Conservation (phyloP, 2,113 vertebrate genomes). For the Atrichornis clamosus region DNA sequence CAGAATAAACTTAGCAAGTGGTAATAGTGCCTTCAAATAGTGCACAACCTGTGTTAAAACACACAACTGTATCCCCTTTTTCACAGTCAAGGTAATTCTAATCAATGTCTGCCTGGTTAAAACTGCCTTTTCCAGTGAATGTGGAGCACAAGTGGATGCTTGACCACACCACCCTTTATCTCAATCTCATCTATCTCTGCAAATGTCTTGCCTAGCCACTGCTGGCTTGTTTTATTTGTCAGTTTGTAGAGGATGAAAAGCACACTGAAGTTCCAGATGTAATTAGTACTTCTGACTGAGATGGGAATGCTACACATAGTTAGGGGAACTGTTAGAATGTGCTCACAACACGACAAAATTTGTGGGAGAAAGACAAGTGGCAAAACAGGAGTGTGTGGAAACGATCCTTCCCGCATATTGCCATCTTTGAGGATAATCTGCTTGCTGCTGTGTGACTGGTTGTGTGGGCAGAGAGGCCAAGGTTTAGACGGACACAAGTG, state of each 20-base stretch:
- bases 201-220: background rate
- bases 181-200: background rate
- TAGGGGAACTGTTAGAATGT: background rate
- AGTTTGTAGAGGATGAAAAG: background rate
- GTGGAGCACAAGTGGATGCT: background rate
- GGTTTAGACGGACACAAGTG: background rate
- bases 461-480: background rate
- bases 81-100: background rate
- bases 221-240: background rate
- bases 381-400: background rate
- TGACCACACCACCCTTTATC: background rate
- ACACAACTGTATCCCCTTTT: background rate
- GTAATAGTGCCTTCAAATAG: background rate
- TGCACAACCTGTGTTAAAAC: background rate
- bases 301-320: background rate
- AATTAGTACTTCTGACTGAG: background rate
- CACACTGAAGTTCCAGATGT: background rate
- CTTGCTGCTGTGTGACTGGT: background rate
- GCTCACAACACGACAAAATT: background rate
- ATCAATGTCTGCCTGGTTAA: background rate
- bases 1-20: background rate
- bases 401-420: background rate
- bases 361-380: background rate
- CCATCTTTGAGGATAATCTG: background rate
- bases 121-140: background rate